Base-by-base conservation (phyloP, 35 echinoderm and acorn worm genomes). In the Patiria miniata region DNA sequence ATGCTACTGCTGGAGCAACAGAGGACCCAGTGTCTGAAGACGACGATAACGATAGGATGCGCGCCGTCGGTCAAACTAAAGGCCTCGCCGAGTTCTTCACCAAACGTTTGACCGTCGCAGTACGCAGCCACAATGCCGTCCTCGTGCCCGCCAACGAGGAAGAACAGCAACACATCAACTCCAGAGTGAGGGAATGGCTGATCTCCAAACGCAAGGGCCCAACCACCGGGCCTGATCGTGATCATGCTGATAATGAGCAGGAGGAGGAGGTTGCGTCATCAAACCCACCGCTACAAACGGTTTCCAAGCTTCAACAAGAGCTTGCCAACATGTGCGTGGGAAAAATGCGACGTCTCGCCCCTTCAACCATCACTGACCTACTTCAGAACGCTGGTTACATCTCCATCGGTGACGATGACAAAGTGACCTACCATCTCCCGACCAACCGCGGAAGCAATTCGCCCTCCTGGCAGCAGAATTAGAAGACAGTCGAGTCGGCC, bases 271-370 rank as follows among this genome's bases (percentile, higher is more conserved):
- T n/a, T n/a, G n/a, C n/a, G n/a, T n/a, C n/a, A n/a, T n/a, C n/a
- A n/a, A n/a, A 32, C 19, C 10, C 65, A 26, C 1, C 65, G 29
- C 23, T 23, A 22, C 7, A 32, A 32, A 34, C 22, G 14, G 65
- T 73, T 12, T 1, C 65, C 65, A 73, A 73, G 65, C 30, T 73
- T 14, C 65, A 73, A 23, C 23, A 30, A 10, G 65, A 73, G 26
- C 65, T 73, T 26, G 14, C 34, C 29, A 73, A 73, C 29, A 73
- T 73, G 26, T 73, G 65, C 26, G 65, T 73, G 65, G 65, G 65
- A 14, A 73, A 30, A 73, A 23, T 73, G 29, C 65, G 65, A 26
- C 65, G 15, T 23, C 65, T 73, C 34, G 29, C 19, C 7, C 3
- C 29, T 7, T 32, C 65, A 34, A 73, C 65, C 34, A 30, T 73